Base-by-base conservation (phyloP, 2,888 invertebrate species). In the Erebia ligea region DNA sequence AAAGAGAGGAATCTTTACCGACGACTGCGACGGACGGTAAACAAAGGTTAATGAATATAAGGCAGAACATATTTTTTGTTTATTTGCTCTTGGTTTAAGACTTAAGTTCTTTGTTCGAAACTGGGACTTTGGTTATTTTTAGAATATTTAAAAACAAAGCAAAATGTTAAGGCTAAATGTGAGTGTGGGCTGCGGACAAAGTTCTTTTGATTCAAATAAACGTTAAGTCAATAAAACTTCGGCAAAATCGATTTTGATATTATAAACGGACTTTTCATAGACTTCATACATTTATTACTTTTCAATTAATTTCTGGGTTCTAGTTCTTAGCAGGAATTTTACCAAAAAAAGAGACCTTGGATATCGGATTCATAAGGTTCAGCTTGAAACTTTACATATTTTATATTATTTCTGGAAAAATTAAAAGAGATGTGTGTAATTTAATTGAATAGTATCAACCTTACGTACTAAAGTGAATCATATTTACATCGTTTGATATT, bases 31-130 rank as follows among this genome's bases (percentile, higher is more conserved):
- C 54, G 9, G 54, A 54, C 25, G 56, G 13, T 45, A 48, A 48
- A 50, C 21, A 34, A 52, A 52, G 34, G 64, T 19, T 64, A 52
- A 64, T 64, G 64, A 64, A 64, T 64, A n/a, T 52, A 50, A 63
- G 62, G 19, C 62, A 63, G 15, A 34, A 34, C 34, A 34, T n/a
- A n/a, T 15, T 5, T 57, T 64, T 52, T 52, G 10, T 34, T 34
- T 64, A 11, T 61, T 40, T 61, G n/a, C 10, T 8, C 1, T 59
- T n/a, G n/a, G 58, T n/a, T 17, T n/a, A 50, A 5, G 21, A 2
- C 21, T n/a, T 15, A n/a, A 6, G 50, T 21, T 25, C 21, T 50
- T 63, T 50, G 48, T 63, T 63, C 50, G 19, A 58, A 58, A 34
- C 15, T 63, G 34, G 50, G 45, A 21, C 9, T 21, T 6, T 21